Evolutionary conservation across 2,797 vertebrate genomes (phyloP), one percentile per base, ranked within the genome.

Genomic region (Pogonophryne albipinna): DNA sequence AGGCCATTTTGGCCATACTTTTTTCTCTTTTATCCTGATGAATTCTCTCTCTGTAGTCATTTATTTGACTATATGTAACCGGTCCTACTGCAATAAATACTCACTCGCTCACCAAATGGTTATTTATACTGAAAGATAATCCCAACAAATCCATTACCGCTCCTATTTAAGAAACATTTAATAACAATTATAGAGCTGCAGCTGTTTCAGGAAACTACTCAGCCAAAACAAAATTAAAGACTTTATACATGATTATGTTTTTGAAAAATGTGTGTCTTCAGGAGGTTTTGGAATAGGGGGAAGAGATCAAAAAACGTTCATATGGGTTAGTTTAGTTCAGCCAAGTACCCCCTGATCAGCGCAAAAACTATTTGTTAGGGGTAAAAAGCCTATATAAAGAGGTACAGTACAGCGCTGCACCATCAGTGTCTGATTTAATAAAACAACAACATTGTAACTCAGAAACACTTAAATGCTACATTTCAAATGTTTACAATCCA

Each of bases 181-280:
- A 3, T 50, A 46, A 53, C 34, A 46, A 34, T 14, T 46, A 55
- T 15, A 31, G 49, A 9, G 38, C 10, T 57, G 23, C 57, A 56
- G 10, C 50, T 69, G 17, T 64, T 46, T 42, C 12, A 16, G 51
- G 9, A 51, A 57, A 56, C 4, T 31, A 38, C 34, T 34, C 19
- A 1, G 16, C 19, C 7, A 31, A 17, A 34, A 34, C 10, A 12
- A 34, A 20, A 31, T 31, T 2, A 11, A 14, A 38, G 2, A 27
- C 42, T 20, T 50, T 20, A 62, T 45, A 17, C 16, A 61, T 58
- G 64, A 57, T 47, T 41, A 49, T 27, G 17, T 64, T 63, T 46
- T 19, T 9, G 34, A 47, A 59, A 58, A 16, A 52, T 52, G 47
- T 34, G 50, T 2, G 5, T 57, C 23, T 53, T 52, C 31, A 11